Base-by-base conservation (phyloP, 2,113 vertebrate species). In the Heterotilapia buettikoferi region DNA sequence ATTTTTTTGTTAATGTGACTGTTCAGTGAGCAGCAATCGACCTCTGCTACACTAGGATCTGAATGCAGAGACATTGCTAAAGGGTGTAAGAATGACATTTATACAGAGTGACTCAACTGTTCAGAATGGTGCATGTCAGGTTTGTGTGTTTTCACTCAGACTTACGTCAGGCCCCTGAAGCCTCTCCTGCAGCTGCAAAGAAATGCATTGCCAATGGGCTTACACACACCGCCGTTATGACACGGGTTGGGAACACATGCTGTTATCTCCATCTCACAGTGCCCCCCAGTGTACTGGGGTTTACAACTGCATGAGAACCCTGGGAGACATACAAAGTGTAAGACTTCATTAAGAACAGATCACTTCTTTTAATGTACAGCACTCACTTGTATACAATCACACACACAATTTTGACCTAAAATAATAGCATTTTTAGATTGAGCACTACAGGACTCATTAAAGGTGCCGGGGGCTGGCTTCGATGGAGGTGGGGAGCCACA, bases 211-310 rank as follows among this genome's bases (percentile, higher is more conserved):
- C 98, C 98, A 1, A 99, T 97, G 8, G 98, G 96, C 86, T 98
- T 98, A 10, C 99, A 99, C 0, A 97, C 96, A 2, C 98, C 99
- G 43, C 97, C 96, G 0, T 99, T 98, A 81, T 97, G 97, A 92
- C 99, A 99, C 1, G 98, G 99, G 89, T 98, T 99, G 71, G 99
- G 98, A 88, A 98, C 96, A 92, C 99, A 99, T 16, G 98, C 97
- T 7, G 98, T 99, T 87, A 98, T 97, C 95, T 99, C 98, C 0
- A 97, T 97, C 92, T 99, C 98, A 96, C 99, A 99, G 91, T 97
- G 98, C 83, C 96, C 97, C 31, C 99, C 99, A 0, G 98, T 99
- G 96, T 97, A 98, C 92, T 97, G 97, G 47, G 97, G 96, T 78
- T 96, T 96, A 89, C 99, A 99, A 93, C 93, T 97, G 93, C 99